Percentiles rank a stretch among this genome's conserved stretches.
These are phyloP conservation scores for Mythimna loreyi DNA, from an alignment of 2,888 invertebrate species.

Conservation along the genomic window DNA sequence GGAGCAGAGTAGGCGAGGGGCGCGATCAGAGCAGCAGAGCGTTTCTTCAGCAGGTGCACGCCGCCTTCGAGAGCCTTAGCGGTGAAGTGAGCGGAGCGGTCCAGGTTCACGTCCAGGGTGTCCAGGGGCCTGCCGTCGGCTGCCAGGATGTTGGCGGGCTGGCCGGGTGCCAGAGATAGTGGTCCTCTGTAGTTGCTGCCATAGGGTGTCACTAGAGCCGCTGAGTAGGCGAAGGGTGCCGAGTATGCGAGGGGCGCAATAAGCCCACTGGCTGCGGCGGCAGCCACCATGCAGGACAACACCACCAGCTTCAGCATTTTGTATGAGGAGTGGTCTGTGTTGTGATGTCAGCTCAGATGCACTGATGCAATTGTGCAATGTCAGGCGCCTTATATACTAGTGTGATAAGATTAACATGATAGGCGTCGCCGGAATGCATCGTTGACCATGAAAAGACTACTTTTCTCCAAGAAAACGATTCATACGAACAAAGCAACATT, in stretches of 20 bases:
- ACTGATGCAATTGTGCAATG: constrained; percentile 78
- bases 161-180: constrained; percentile 84
- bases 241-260: constrained; percentile 60
- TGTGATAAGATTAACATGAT: constrained; percentile 65
- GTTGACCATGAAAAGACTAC: constrained; percentile 55
- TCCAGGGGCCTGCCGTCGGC: constrained; percentile 87
- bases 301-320: constrained; percentile 91
- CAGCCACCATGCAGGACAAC: constrained; percentile 91
- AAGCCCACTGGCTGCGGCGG: constrained; percentile 84
- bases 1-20: constrained; percentile 51
- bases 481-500: constrained; percentile 29
- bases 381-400: constrained; percentile 77
- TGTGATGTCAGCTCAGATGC: constrained; percentile 71
- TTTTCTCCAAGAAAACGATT: constrained; percentile 48
- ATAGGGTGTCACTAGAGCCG: constrained; percentile 66
- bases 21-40: constrained; percentile 69
- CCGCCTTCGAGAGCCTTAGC: constrained; percentile 79
- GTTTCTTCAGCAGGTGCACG: constrained; percentile 81
- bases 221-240: constrained; percentile 48
- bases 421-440: constrained; percentile 60
- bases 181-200: constrained; percentile 82
- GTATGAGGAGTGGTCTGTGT: constrained; percentile 83
- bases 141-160: constrained; percentile 84
- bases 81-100: constrained; percentile 83
- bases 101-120: constrained; percentile 85